Percentiles rank a stretch among this genome's conserved stretches.
Evolutionary conservation across 2,113 vertebrate species (phyloP).

Genomic region (Leucopsar rothschildi): DNA sequence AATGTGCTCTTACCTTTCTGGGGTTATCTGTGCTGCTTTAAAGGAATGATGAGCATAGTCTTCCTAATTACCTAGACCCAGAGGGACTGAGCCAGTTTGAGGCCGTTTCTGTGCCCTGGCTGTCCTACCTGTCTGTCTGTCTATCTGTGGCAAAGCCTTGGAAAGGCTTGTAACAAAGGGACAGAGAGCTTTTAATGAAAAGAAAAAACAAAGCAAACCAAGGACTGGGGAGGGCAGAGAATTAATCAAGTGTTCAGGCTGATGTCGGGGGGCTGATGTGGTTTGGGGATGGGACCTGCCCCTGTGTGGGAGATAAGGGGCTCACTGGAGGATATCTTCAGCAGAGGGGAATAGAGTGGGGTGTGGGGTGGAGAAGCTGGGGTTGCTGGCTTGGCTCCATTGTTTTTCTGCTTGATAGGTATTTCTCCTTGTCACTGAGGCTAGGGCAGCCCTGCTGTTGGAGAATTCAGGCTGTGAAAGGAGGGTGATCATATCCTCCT

Average conservation of each 20-base stretch:
- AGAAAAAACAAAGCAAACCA: not conserved
- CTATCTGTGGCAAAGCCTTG: not conserved
- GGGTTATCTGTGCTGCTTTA: not conserved
- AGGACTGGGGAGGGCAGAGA: not conserved
- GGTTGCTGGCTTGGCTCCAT: not conserved
- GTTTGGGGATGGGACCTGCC: not conserved
- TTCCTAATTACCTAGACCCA: not conserved
- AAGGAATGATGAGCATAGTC: not conserved
- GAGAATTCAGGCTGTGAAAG: not conserved
- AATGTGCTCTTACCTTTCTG: not conserved
- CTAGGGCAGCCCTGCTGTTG: not conserved
- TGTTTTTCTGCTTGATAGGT: not conserved
- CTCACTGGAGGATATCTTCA: not conserved
- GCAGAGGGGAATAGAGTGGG: not conserved
- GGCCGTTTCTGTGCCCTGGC: not conserved
- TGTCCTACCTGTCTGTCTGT: not conserved
- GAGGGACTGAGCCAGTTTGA: not conserved
- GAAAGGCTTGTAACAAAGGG: not conserved
- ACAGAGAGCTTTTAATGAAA: not conserved
- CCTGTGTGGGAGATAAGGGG: not conserved
- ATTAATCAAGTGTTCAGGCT: not conserved
- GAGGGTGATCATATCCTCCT: fast-evolving
- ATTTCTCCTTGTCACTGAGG: not conserved
- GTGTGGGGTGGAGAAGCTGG: not conserved
- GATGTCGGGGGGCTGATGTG: not conserved